Base-by-base conservation (phyloP, 2,113 vertebrate genomes). In the Montifringilla adamsi region DNA sequence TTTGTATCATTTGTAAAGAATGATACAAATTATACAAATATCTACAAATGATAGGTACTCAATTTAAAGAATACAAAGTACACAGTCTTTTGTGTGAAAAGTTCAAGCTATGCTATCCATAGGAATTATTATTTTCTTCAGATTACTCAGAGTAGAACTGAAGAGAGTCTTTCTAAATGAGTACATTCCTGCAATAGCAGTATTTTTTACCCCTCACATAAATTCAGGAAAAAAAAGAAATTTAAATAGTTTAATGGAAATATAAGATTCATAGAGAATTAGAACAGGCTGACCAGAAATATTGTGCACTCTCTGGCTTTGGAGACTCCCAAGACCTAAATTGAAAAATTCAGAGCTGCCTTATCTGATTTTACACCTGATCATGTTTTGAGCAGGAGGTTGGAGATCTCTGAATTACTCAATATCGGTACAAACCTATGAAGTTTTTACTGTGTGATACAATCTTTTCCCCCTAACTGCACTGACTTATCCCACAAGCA, bases 401-500 rank as follows among this genome's bases (percentile, higher is more conserved):
- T 3, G 3, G 23, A 81, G 6, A 77, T 19, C 13, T 15, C 23
- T 60, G 33, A 90, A 52, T 84, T 56, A 73, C 33, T 41, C 20
- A 35, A 6, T 18, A 23, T 46, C 5, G 1, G 0, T 55, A 49
- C n/a, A 31, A 55, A 72, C 5, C 15, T 37, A 19, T 59, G 17
- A 76, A 88, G 21, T 30, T 33, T n/a, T 43, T 46, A 21, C 12
- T 67, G 5, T 26, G 10, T 49, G 10, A 31, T 49, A 67, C 74
- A 39, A 18, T 22, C 10, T 23, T 73, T 31, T 31, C 9, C 9
- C 9, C 6, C 27, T 60, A 52, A 81, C 73, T 44, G 3, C 22
- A 46, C 14, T 2, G 9, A 30, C 14, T 31, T 56, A 33, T 21
- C 19, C 64, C 18, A 35, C 0, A 0, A 77, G 2, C 20, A 69